Base-by-base conservation (phyloP, 2,888 invertebrate genomes). In the Acronicta alni region DNA sequence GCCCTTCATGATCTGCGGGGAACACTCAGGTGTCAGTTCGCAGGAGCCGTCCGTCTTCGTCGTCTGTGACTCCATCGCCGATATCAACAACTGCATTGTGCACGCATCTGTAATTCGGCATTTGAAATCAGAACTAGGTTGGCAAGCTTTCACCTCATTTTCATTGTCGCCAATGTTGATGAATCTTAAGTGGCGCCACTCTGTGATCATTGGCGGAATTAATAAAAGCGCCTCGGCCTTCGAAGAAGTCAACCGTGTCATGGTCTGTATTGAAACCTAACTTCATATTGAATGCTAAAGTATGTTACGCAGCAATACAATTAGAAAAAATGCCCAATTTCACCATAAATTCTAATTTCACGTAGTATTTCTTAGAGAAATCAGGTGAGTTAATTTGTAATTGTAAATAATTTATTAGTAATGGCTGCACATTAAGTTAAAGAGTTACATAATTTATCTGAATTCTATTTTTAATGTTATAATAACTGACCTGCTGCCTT, bases 21-120 rank as follows among this genome's bases (percentile, higher is more conserved):
- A 80, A 57, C 93, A 94, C 77, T 93, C 93, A 0, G 93, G 86
- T 0, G 87, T 81, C 55, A 93, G 61, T 54, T 93, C 93, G 42
- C 93, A 94, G 2, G 85, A 71, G 1, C 86, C 91, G 0, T 93
- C 93, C 0, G 81, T 68, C 54, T 88, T 85, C n/a, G 87, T 84
- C 0, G 90, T 91, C 57, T 93, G 93, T 0, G 86, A 74, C 69
- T 94, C 93, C 93, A 93, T 91, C 0, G 93, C 92, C 1, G 93
- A 89, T 84, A 93, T 88, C 45, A 94, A 78, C 49, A 94, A 68
- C 75, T 93, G 93, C 93, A 94, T 94, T 30, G 87, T 93, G 65
- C 94, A 94, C 14, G 93, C 93, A 78, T 94, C 94, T 93, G 82
- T 41, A 86, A 67, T 57, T 54, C 62, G 46, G 37, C 37, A 46